These are phyloP conservation scores for Syrrhaptes paradoxus DNA, from an alignment of 2,113 vertebrate genomes.

Conservation along the genomic window DNA sequence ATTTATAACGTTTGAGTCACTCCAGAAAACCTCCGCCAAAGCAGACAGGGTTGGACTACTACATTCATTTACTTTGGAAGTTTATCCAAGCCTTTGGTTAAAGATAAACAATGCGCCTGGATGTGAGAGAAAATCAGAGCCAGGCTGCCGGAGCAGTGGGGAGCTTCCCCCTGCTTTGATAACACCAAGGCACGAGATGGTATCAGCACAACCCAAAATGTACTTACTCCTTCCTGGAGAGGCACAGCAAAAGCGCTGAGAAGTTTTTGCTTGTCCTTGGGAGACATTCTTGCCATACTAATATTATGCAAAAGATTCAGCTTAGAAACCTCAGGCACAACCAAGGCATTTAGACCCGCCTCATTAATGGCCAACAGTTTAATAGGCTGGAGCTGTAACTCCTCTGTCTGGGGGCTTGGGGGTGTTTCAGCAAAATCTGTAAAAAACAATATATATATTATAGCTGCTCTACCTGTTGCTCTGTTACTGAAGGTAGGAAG, in stretches of 20 bases:
- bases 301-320: neutral
- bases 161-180: conserved; percentile 8
- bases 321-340: neutral
- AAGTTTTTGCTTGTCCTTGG: neutral
- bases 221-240: neutral
- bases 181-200: neutral
- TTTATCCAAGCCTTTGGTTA: conserved; percentile 33
- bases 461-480: neutral
- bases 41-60: neutral
- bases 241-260: neutral
- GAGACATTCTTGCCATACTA: neutral
- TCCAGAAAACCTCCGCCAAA: neutral
- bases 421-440: neutral
- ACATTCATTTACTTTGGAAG: conserved; percentile 43
- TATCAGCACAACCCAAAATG: conserved; percentile 7
- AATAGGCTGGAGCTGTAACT: neutral
- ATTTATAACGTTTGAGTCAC: conserved; percentile 1
- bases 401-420: neutral
- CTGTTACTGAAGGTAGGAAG: neutral
- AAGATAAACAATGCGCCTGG: conserved; percentile 21
- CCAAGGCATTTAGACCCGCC: neutral
- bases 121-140: conserved; percentile 22
- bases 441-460: neutral
- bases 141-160: neutral
- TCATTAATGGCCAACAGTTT: neutral